phyloP scores from a whole-genome alignment of 2,888 invertebrate genomes.

The Drosophila silvestris region DNA sequence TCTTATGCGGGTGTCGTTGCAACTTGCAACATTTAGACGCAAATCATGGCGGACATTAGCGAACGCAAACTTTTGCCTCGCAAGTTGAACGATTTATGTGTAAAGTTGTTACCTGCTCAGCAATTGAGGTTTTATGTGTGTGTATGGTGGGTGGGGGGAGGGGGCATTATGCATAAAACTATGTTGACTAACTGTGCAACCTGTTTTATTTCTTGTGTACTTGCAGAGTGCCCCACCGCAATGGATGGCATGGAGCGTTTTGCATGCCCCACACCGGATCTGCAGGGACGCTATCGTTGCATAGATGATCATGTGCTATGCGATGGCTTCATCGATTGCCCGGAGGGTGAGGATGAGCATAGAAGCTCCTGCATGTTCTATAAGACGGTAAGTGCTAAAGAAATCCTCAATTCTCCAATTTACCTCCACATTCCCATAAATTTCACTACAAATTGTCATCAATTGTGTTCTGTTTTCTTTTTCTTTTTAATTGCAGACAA shows the following conservation, averaged over 20 bases:
- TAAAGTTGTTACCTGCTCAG: slow-evolving; percentile 62
- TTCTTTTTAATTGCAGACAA: slow-evolving; percentile 90
- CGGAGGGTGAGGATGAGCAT: slow-evolving; percentile 96
- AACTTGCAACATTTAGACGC: slow-evolving; percentile 76
- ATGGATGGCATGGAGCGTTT: slow-evolving; percentile 97
- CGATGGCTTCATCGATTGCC: slow-evolving; percentile 97
- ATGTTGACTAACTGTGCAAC: slow-evolving; percentile 54
- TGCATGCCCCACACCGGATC: slow-evolving; percentile 96
- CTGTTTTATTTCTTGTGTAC: slow-evolving; percentile 69
- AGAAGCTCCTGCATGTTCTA: slow-evolving; percentile 98
- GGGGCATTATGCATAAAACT: slow-evolving; percentile 50
- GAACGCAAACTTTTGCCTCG: slow-evolving; percentile 66
- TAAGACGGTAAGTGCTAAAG: slow-evolving; percentile 92
- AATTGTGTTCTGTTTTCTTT: background rate
- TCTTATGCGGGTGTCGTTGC: slow-evolving; percentile 68
- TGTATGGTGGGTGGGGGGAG: too few species aligned
- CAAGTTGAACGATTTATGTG: slow-evolving; percentile 74
- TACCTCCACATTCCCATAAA: background rate
- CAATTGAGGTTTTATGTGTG: background rate
- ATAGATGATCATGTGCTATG: slow-evolving; percentile 98
- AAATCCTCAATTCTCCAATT: too few species aligned
- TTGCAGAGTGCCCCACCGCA: slow-evolving; percentile 95
- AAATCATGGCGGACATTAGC: slow-evolving; percentile 81
- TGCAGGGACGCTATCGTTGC: slow-evolving; percentile 96
- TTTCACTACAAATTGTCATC: background rate